Percentiles rank a stretch among this genome's conserved stretches.
Conservation (phyloP, 2,797 vertebrate genomes). For the Xiphophorus birchmanni region DNA sequence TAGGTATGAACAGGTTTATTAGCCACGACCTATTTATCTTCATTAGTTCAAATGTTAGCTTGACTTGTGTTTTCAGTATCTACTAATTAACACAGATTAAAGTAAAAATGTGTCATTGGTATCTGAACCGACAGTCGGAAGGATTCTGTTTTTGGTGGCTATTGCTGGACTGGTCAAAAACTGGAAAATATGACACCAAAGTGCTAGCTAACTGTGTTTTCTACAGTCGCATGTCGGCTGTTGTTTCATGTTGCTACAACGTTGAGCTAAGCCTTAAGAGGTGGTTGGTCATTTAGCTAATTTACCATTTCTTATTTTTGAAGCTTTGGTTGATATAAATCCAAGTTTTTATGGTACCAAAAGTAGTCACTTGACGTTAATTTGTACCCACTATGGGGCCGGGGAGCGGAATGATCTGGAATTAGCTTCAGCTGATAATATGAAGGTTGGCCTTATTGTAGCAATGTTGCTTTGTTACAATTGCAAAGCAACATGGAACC, state of each 20-base stretch:
- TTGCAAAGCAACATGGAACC: too few species aligned
- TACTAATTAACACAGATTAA: background rate
- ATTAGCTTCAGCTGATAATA: background rate
- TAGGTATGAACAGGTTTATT: background rate
- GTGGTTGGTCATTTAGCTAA: background rate
- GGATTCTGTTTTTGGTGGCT: background rate
- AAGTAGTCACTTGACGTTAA: background rate
- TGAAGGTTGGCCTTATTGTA: background rate
- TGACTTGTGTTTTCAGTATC: background rate
- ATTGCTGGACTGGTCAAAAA: background rate
- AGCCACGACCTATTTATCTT: background rate
- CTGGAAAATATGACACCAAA: background rate
- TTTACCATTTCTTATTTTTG: background rate
- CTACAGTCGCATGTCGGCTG: background rate
- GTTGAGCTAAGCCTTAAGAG: background rate
- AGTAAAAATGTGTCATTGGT: background rate
- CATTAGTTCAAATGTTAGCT: background rate
- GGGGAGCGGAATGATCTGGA: background rate
- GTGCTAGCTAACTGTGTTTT: background rate
- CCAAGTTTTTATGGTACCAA: background rate
- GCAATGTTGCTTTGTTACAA: background rate
- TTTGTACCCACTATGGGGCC: too few species aligned
- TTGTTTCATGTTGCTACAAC: background rate
- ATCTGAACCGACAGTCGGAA: background rate
- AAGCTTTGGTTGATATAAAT: background rate